Conservation (phyloP, 2,888 invertebrate species). For the Drosophila kanekoi region DNA sequence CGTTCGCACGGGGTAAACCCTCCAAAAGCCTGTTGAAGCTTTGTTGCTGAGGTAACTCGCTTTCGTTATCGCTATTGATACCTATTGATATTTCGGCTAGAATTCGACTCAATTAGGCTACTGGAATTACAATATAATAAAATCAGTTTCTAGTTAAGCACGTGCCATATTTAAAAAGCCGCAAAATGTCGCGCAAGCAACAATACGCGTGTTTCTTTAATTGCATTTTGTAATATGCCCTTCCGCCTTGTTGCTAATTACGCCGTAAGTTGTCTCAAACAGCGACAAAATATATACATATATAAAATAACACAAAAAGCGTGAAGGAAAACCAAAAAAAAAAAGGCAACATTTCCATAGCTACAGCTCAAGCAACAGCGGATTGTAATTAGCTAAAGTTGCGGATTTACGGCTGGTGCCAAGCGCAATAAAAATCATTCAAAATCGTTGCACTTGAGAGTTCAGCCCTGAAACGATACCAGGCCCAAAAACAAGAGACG, state of each 20-base stretch:
- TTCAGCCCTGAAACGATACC: constrained; percentile 38
- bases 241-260: constrained; percentile 50
- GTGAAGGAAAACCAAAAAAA: constrained; percentile 10
- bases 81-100: neutral
- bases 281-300: neutral
- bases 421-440: constrained; percentile 46
- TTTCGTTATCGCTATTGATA: neutral
- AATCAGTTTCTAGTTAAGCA: constrained; percentile 47
- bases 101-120: constrained; percentile 1
- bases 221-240: constrained; percentile 55
- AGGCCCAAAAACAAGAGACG: constrained; percentile 34
- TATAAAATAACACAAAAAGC: neutral
- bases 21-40: constrained; percentile 3
- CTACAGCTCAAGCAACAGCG: constrained; percentile 17
- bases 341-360: constrained; percentile 11
- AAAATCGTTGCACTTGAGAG: constrained; percentile 47
- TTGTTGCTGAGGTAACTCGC: constrained; percentile 5
- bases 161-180: constrained; percentile 60
- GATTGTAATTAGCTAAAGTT: constrained; percentile 60
- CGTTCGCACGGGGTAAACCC: no score
- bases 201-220: constrained; percentile 46
- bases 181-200: constrained; percentile 44
- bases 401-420: constrained; percentile 50
- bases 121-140: constrained; percentile 49
- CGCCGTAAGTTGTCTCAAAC: constrained; percentile 22